Percentiles rank a stretch among this genome's conserved stretches.
Conservation (phyloP, 2,888 invertebrate species). For the Notodonta ziczac region DNA sequence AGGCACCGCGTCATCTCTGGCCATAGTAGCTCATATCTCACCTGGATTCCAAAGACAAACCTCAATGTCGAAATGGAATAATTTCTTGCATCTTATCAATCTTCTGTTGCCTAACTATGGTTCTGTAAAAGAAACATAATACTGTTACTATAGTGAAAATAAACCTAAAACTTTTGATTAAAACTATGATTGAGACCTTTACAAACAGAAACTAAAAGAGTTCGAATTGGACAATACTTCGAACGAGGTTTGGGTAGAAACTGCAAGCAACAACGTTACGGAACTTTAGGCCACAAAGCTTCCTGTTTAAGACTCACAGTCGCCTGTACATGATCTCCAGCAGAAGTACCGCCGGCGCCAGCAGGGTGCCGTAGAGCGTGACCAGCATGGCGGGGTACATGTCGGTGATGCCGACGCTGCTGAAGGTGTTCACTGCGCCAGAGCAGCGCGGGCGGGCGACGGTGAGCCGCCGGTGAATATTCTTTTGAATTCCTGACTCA, state of each 20-base stretch:
- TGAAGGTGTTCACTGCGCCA: conserved; percentile 82
- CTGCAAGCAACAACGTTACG: no score
- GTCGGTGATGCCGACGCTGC: conserved; percentile 86
- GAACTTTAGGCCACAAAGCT: background rate
- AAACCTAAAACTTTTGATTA: no score
- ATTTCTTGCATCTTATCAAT: conserved; percentile 4
- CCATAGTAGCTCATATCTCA: background rate
- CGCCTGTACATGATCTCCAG: conserved; percentile 64
- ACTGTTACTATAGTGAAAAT: no score
- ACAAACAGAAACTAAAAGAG: no score
- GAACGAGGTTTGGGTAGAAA: no score
- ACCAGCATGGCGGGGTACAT: conserved; percentile 81
- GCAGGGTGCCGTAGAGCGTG: conserved; percentile 74
- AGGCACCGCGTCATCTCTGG: background rate
- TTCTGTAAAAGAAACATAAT: conserved; percentile 20
- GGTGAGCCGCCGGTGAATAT: conserved; percentile 82
- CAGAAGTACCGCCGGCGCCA: conserved; percentile 68
- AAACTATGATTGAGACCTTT: no score
- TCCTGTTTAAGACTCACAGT: conserved; percentile 55
- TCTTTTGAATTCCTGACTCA: conserved; percentile 81
- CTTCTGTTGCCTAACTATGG: conserved; percentile 23
- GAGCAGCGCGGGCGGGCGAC: conserved; percentile 85
- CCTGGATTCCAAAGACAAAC: background rate
- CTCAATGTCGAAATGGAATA: conserved; percentile 24
- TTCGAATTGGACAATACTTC: no score